Evolutionary conservation across 2,113 vertebrate species (phyloP).

Genomic region (Corynorhinus townsendii): DNA sequence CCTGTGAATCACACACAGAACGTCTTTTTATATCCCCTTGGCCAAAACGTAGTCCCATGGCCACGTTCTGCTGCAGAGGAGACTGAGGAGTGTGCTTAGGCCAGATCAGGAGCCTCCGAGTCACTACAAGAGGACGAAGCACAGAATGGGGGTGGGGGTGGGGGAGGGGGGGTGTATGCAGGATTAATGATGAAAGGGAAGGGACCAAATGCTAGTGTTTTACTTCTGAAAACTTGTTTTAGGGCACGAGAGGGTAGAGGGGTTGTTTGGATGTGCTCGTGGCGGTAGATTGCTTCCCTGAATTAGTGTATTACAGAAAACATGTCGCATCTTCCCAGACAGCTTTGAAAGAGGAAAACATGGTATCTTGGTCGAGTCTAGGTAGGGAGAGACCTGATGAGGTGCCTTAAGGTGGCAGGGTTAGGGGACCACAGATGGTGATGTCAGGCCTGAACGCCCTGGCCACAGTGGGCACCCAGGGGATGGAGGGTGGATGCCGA

Average conservation of each 20-base stretch:
- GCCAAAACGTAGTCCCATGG: background rate
- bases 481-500: background rate
- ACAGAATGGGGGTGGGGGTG: too few species aligned
- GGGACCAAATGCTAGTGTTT: background rate
- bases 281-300: background rate
- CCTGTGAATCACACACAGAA: background rate
- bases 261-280: too few species aligned
- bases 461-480: rapidly evolving
- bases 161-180: background rate
- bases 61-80: background rate
- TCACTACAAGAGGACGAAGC: background rate
- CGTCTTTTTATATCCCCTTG: background rate
- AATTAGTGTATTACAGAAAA: background rate
- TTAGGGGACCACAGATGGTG: background rate
- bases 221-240: background rate
- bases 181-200: background rate
- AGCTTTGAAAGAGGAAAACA: background rate
- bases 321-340: background rate
- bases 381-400: background rate
- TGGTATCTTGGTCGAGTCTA: background rate
- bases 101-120: background rate
- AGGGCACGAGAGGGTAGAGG: background rate
- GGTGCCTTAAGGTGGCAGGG: too few species aligned
- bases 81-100: background rate
- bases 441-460: background rate